phyloP scores from a whole-genome alignment of 2,113 vertebrate species.

The Sminthopsis crassicaudata region DNA sequence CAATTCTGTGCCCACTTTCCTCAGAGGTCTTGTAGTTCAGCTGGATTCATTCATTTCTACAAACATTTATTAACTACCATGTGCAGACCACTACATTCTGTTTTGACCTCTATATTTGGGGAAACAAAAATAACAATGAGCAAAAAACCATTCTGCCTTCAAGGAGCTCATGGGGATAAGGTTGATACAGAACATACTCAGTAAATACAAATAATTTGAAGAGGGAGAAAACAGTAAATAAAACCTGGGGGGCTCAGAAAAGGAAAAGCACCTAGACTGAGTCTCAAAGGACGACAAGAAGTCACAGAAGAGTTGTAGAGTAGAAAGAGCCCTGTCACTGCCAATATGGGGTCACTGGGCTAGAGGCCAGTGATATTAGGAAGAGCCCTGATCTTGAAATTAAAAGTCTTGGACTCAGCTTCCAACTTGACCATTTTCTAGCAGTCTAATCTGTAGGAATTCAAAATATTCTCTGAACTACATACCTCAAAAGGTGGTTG shows the following conservation, averaged over 20 bases:
- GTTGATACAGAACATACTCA: background rate
- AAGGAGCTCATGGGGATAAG: background rate
- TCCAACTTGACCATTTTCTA: background rate
- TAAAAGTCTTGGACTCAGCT: background rate
- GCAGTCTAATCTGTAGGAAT: background rate
- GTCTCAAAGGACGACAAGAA: background rate
- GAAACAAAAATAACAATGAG: background rate
- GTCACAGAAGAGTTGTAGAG: background rate
- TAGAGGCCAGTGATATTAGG: background rate
- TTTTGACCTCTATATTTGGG: background rate
- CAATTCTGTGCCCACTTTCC: background rate
- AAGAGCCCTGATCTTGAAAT: background rate
- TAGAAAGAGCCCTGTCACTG: background rate
- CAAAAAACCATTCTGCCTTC: background rate
- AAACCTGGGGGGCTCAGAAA: background rate
- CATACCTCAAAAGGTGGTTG: background rate
- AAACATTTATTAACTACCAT: background rate
- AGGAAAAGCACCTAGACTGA: background rate
- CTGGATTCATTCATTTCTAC: background rate
- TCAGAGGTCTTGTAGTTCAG: background rate
- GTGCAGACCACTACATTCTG: background rate
- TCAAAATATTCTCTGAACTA: background rate
- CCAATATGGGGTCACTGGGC: background rate
- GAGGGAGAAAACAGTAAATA: background rate
- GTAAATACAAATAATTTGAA: background rate